Percentiles rank a stretch among this genome's conserved stretches.
phyloP scores from a whole-genome alignment of 2,888 invertebrate genomes.

The Zeuzera pyrina region DNA sequence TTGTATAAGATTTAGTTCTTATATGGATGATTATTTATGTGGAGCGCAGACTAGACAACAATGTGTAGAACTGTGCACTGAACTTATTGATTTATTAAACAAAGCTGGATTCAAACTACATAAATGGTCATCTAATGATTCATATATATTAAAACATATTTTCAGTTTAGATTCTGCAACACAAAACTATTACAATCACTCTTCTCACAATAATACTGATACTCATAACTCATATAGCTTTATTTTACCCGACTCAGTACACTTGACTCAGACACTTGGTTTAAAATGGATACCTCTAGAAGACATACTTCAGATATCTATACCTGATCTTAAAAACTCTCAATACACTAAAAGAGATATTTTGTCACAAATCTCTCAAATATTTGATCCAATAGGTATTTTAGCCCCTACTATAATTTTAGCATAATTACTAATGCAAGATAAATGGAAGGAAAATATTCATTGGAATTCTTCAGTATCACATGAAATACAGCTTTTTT shows the following conservation, averaged over 20 bases:
- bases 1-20: conserved; percentile 1
- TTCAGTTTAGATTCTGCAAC: neutral
- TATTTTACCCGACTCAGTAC: neutral
- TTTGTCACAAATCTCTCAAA: conserved; percentile 1
- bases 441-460: neutral
- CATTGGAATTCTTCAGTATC: conserved; percentile 5
- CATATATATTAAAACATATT: neutral
- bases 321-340: neutral
- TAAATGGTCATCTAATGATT: conserved; percentile 9
- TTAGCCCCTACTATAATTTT: neutral
- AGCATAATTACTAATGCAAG: neutral
- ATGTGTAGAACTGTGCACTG: conserved; percentile 1
- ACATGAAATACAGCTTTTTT: neutral
- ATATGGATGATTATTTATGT: conserved; percentile 7
- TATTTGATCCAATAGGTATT: conserved; percentile 1
- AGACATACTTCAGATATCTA: conserved; percentile 4
- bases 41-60: neutral
- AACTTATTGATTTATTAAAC: conserved; percentile 6
- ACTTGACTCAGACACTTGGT: conserved; percentile 8
- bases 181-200: no score
- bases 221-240: conserved; percentile 4
- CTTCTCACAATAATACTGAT: no score
- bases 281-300: conserved; percentile 6
- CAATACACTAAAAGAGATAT: neutral
- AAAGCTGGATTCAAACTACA: conserved; percentile 8